Base-by-base conservation (phyloP, 2,888 invertebrate genomes). In the Temnothorax rugatulus region DNA sequence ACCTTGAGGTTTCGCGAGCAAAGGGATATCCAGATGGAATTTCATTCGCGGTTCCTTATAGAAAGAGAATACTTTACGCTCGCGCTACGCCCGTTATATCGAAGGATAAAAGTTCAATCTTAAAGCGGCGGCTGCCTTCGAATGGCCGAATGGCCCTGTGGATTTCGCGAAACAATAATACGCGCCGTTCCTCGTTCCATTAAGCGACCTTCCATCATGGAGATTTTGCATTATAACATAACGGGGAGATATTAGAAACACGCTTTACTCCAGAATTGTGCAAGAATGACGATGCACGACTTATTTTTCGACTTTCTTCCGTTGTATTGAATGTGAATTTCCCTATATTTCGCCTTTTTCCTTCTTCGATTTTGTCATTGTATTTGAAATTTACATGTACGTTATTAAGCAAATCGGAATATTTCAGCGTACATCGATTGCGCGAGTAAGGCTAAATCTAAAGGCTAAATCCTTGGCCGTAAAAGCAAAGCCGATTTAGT, bases 1-100 rank as follows among this genome's bases (percentile, higher is more conserved):
- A 86, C 86, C 86, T 86, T 86, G 83, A 86, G 83, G 66, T 71
- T 54, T 34, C 50, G 63, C 77, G 59, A 83, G 63, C 59, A 69
- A 77, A 69, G 38, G 47, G 18, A 52, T 59, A 63, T 82, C 47
- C 41, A 71, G 74, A 68, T 76, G 41, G 66, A 83, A 86, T 69
- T 69, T 83, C 64, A 59, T 57, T 81, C 34, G 29, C 44, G 29
- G 21, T 18, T 38, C 54, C 68, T n/a, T 7, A 21, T 21, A 77
- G 77, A 77, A 68, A 21, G 34, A 68, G 77, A 77, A 68, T 29
- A 44, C 15, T 15, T 15, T 15, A n/a, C 29, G 47, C 9, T 15
- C 41, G 29, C 15, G 15, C 29, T 18, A 47, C 34, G 25, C 15
- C 15, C 13, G 69, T 71, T 61, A 81, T 71, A 59, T 59, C 59